Percentiles rank a stretch among this genome's conserved stretches.
Evolutionary conservation across 1,140 invertebrate genomes (phyloP).

Genomic region (Pseudomyrmex dendroicus): DNA sequence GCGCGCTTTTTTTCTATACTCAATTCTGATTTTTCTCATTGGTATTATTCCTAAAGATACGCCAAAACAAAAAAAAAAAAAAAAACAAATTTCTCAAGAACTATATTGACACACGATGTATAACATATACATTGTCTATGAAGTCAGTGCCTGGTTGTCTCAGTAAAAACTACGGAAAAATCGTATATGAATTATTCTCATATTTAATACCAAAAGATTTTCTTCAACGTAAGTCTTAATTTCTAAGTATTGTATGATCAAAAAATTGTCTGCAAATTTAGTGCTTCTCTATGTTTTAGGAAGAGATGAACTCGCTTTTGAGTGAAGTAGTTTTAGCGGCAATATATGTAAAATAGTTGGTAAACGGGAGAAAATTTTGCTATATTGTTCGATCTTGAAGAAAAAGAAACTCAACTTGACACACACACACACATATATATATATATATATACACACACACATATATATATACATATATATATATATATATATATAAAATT

Average conservation of each 20-base stretch:
- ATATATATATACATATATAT: too few relatives aligned
- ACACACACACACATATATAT: too few relatives aligned
- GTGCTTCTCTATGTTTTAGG: not conserved
- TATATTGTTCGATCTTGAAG: not conserved
- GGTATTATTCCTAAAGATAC: constrained; percentile 46
- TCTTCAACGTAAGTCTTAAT: constrained; percentile 24
- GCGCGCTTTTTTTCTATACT: constrained; percentile 37
- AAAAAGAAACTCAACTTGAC: constrained; percentile 32
- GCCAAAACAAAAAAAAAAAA: constrained; percentile 58
- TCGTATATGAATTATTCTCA: constrained; percentile 35
- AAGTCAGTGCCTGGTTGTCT: constrained; percentile 58
- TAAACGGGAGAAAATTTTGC: not conserved
- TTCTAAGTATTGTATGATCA: constrained; percentile 40
- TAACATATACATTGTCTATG: constrained; percentile 46
- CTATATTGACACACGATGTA: constrained; percentile 41
- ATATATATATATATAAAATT: not conserved
- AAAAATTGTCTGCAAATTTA: constrained; percentile 8
- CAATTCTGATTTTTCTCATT: constrained; percentile 50
- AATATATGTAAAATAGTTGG: constrained; percentile 28
- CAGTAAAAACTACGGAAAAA: constrained; percentile 43
- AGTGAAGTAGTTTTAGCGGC: constrained; percentile 18
- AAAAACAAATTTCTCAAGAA: constrained; percentile 49
- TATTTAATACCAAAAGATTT: constrained; percentile 18
- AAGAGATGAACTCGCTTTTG: constrained; percentile 12
- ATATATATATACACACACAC: too few relatives aligned